A percentile compares a stretch with the other conserved stretches of the same genome.
These are phyloP conservation scores for Harpalus rufipes DNA, from an alignment of 2,888 invertebrate species.

Conservation along the genomic window DNA sequence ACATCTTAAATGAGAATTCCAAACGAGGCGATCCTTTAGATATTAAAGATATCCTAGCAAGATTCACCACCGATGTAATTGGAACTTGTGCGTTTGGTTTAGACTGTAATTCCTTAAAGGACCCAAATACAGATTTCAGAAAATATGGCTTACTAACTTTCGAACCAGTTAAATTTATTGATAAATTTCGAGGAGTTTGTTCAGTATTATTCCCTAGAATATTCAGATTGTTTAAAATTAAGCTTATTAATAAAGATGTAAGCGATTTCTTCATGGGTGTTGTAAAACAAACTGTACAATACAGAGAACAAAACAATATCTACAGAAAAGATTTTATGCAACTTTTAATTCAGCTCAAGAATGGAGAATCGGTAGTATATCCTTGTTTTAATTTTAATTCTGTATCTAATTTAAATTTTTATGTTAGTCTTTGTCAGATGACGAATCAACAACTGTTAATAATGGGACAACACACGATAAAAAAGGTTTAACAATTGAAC, in stretches of 20 bases:
- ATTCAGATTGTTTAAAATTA: constrained; percentile 30
- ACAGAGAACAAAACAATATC: constrained; percentile 69
- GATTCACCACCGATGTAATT: no score
- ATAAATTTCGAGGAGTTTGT: constrained; percentile 39
- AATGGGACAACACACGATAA: background rate
- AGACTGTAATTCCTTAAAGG: constrained; percentile 31
- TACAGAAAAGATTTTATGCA: constrained; percentile 80
- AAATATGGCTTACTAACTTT: constrained; percentile 67
- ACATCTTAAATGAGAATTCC: background rate
- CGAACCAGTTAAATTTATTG: constrained; percentile 1
- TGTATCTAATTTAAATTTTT: background rate
- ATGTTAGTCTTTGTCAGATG: background rate
- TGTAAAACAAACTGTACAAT: constrained; percentile 68
- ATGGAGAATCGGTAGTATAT: constrained; percentile 76
- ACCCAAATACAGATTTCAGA: constrained; percentile 68
- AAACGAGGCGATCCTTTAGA: background rate
- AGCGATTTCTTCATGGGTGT: constrained; percentile 69
- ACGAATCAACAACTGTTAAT: background rate
- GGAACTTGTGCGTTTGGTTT: no score
- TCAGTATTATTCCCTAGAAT: constrained; percentile 12
- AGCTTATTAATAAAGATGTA: constrained; percentile 11
- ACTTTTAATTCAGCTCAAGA: constrained; percentile 74
- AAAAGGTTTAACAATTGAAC: background rate
- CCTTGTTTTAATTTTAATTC: background rate
- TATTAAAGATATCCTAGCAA: no score